Conservation (phyloP, 2,888 invertebrate genomes). For the Choristoneura rosaceana region DNA sequence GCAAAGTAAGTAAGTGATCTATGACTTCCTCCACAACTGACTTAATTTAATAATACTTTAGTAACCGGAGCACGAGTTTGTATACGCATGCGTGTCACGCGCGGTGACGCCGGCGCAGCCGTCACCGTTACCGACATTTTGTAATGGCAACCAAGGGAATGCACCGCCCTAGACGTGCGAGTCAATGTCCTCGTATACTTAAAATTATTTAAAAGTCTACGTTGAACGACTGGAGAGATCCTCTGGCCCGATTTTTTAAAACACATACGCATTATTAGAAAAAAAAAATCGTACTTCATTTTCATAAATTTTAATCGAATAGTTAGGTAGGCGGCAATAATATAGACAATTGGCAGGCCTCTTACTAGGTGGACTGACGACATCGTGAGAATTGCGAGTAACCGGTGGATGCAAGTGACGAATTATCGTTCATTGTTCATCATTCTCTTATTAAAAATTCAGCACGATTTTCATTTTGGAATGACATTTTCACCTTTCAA, state of each 20-base stretch:
- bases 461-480: too few species aligned
- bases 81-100: slow-evolving; percentile 63
- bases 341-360: neutral
- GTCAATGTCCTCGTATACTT: slow-evolving; percentile 64
- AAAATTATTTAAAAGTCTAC: neutral
- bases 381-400: too few species aligned
- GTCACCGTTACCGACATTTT: slow-evolving; percentile 78
- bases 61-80: slow-evolving; percentile 34
- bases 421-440: too few species aligned
- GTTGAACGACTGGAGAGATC: neutral
- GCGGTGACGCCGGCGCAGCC: slow-evolving; percentile 49
- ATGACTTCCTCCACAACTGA: neutral
- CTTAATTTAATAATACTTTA: neutral
- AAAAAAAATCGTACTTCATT: too few species aligned
- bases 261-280: too few species aligned
- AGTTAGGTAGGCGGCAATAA: neutral
- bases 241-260: neutral
- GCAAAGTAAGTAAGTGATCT: neutral
- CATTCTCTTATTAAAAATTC: too few species aligned
- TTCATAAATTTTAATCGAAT: too few species aligned
- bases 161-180: slow-evolving; percentile 66
- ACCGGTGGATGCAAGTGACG: too few species aligned
- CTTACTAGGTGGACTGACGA: too few species aligned
- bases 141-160: slow-evolving; percentile 69
- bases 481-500: too few species aligned